Evolutionary conservation across 2,888 invertebrate genomes (phyloP).

Genomic region (Monopis laevigella): DNA sequence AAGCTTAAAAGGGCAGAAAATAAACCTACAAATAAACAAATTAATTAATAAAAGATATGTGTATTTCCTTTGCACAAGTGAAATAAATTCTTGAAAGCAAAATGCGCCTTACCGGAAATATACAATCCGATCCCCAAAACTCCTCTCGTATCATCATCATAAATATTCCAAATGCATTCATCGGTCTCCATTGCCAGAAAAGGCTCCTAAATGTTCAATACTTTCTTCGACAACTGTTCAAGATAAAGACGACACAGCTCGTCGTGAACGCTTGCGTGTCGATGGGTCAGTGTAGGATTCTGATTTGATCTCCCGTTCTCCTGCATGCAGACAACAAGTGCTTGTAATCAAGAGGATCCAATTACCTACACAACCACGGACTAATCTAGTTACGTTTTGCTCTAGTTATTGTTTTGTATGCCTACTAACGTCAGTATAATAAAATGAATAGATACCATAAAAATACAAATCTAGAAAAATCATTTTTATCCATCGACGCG

Average conservation of each 20-base stretch:
- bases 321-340: not conserved
- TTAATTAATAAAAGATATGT: not conserved
- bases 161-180: slow-evolving; percentile 13
- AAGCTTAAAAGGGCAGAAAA: slow-evolving; percentile 6
- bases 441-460: too few relatives aligned
- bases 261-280: slow-evolving; percentile 6
- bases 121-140: slow-evolving; percentile 15
- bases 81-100: not conserved
- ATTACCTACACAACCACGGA: slow-evolving; percentile 3
- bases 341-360: not conserved
- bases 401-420: slow-evolving; percentile 5
- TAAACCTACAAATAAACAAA: slow-evolving; percentile 7
- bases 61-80: too few relatives aligned
- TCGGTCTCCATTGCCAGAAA: slow-evolving; percentile 2
- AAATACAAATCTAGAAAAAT: too few relatives aligned
- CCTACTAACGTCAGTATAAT: not conserved
- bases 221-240: too few relatives aligned
- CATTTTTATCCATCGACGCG: too few relatives aligned
- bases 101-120: slow-evolving; percentile 13
- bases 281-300: not conserved
- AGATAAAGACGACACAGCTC: not conserved
- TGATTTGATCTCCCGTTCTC: not conserved
- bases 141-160: slow-evolving; percentile 11
- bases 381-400: slow-evolving; percentile 6
- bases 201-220: too few relatives aligned